A percentile compares a stretch with the other conserved stretches of the same genome.
phyloP scores from a whole-genome alignment of 2,113 vertebrate genomes.

The Tichodroma muraria region DNA sequence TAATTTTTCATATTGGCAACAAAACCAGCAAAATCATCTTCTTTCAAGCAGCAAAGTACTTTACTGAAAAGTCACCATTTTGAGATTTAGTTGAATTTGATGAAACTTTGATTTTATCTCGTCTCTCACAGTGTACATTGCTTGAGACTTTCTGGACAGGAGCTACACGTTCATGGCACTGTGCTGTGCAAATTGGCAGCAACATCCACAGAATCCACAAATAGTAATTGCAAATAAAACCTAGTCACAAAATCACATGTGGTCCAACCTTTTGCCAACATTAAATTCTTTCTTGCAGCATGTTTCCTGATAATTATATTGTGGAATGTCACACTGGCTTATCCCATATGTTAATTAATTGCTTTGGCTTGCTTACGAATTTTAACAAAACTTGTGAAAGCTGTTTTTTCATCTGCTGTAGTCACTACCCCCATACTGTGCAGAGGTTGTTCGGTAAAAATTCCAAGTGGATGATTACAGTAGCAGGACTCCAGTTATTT shows the following conservation, averaged over 20 bases:
- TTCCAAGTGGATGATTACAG: neutral
- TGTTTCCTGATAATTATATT: constrained; percentile 15
- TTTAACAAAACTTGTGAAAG: constrained; percentile 15
- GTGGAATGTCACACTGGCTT: neutral
- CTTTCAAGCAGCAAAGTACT: neutral
- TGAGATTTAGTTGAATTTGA: neutral
- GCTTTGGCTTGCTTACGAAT: constrained; percentile 10
- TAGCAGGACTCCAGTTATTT: neutral
- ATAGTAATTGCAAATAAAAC: neutral
- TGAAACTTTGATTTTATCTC: neutral
- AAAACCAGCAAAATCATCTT: neutral
- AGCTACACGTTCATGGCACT: neutral
- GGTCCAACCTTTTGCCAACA: neutral
- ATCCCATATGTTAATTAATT: constrained; percentile 28
- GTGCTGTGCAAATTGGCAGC: neutral
- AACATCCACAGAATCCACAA: neutral
- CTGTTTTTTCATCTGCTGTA: constrained; percentile 1
- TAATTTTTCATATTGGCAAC: neutral
- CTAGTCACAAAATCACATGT: neutral
- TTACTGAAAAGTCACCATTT: neutral
- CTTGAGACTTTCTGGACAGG: neutral
- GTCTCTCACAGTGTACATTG: neutral
- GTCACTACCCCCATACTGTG: neutral
- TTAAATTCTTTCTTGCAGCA: neutral
- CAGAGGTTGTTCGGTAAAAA: neutral